Evolutionary conservation across 1,140 invertebrate genomes (phyloP).

Genomic region (Neotoxoptera formosana): DNA sequence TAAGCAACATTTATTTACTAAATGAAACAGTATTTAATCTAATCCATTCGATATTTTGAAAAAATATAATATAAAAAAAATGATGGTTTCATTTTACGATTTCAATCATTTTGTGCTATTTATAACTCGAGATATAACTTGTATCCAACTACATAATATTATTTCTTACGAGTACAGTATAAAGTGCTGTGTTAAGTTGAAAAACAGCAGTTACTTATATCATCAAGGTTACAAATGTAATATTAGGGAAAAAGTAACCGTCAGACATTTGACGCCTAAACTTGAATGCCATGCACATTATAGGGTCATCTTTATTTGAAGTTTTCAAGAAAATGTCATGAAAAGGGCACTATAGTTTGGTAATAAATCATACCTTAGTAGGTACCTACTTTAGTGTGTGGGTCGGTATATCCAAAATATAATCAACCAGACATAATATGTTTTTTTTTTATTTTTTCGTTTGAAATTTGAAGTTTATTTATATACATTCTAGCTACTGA

Average conservation of each 20-base stretch:
- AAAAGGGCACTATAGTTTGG: slow-evolving; percentile 30
- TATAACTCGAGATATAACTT: neutral
- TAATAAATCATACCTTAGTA: slow-evolving; percentile 42
- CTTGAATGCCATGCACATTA: slow-evolving; percentile 41
- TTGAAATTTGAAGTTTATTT: neutral
- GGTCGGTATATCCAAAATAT: neutral
- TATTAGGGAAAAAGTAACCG: neutral
- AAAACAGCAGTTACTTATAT: neutral
- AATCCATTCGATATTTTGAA: neutral
- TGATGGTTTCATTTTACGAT: neutral
- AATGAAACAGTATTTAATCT: neutral
- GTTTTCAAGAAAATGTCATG: slow-evolving; percentile 41
- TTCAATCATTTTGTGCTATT: neutral
- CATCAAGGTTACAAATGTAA: neutral
- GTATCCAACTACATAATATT: neutral
- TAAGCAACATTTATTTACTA: neutral
- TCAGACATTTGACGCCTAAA: neutral
- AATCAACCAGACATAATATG: neutral
- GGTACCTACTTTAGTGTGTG: neutral
- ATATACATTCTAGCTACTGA: neutral
- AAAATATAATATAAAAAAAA: neutral
- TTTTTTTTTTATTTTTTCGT: neutral
- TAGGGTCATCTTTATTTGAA: slow-evolving; percentile 34
- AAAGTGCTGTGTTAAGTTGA: neutral
- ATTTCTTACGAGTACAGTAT: neutral